A percentile compares a stretch with the other conserved stretches of the same genome.
Evolutionary conservation across 64 coral and sea anemone species (phyloP).

Genomic region (Trachythela sp.): DNA sequence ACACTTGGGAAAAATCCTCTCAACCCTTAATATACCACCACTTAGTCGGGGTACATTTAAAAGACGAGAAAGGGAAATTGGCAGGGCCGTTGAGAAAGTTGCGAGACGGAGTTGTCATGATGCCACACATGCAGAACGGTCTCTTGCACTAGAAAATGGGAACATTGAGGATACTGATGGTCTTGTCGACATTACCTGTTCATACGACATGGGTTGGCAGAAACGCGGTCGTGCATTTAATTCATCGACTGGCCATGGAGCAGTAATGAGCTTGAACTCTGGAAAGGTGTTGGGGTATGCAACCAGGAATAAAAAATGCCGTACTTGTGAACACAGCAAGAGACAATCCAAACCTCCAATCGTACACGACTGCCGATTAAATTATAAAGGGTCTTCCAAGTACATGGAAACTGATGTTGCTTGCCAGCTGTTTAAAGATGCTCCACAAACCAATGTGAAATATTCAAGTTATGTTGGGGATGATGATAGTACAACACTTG

Average conservation of each 20-base stretch:
- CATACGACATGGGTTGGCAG: slow-evolving; percentile 49
- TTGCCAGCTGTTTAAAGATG: neutral
- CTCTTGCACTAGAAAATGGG: slow-evolving; percentile 10
- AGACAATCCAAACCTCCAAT: neutral
- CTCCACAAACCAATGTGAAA: neutral
- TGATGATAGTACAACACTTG: slow-evolving; percentile 40
- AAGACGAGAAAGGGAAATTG: slow-evolving; percentile 36
- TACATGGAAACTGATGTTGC: slow-evolving; percentile 27
- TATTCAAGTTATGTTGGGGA: slow-evolving; percentile 36
- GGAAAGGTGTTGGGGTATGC: slow-evolving; percentile 28
- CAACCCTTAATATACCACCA: slow-evolving; percentile 34
- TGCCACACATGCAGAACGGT: slow-evolving; percentile 2
- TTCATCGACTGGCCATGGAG: slow-evolving; percentile 35
- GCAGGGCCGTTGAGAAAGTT: slow-evolving; percentile 28
- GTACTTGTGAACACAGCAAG: neutral
- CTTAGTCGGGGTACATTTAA: slow-evolving; percentile 34
- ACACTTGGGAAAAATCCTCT: slow-evolving; percentile 39
- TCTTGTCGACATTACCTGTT: neutral
- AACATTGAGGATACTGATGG: neutral
- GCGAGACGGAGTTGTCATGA: slow-evolving; percentile 23
- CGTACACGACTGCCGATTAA: slow-evolving; percentile 13
- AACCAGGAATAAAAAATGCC: slow-evolving; percentile 27
- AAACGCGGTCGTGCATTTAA: slow-evolving; percentile 26
- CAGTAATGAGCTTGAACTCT: slow-evolving; percentile 36
- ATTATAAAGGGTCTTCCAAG: slow-evolving; percentile 28